Base-by-base conservation (phyloP, 2,888 invertebrate species). In the Anarsia innoxiella region DNA sequence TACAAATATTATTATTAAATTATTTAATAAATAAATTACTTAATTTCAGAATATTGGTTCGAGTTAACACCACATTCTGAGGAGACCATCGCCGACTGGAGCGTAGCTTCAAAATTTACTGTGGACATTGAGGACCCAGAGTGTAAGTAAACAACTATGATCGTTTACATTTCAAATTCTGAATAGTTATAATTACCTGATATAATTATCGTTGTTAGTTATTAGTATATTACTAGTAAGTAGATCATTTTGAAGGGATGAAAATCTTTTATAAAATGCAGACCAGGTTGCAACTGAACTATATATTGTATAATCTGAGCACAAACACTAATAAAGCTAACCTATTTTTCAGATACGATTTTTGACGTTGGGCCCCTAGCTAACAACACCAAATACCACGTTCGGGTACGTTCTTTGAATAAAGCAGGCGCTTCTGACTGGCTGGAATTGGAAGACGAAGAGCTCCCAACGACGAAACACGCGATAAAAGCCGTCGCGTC, bases 371-470 rank as follows among this genome's bases (percentile, higher is more conserved):
- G 64, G 6, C 62, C 65, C 1, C 56, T 84, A 12, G 19, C 48
- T 1, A 82, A 80, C 48, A 39, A 39, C 10, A 84, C 82, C 0
- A 39, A 43, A 3, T 84, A 64, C 60, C 66, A 76, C 56, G 72
- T 58, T 8, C 68, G 77, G 0, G 75, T 78, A 1, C 64, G 74
- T 23, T 62, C 74, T 14, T 56, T 68, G 25, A 84, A 84, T 49
- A 64, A 67, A 0, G 83, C 83, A 0, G 80, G 83, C 1, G 61
- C 58, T 48, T 84, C 83, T 0, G 75, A 75, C 14, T 82, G 78
- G 77, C 33, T 73, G 26, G 58, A 34, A 29, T 28, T 23, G 12
- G n/a, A n/a, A n/a, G n/a, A 25, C 14, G 26, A 14, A 26, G n/a
- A 19, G 19, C 31, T 23, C 10, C 16, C 9, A 61, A 66, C 1